Percentiles rank a stretch among this genome's conserved stretches.
These are phyloP conservation scores for Drosophila sordidula DNA, from an alignment of 2,888 invertebrate genomes.

Conservation along the genomic window DNA sequence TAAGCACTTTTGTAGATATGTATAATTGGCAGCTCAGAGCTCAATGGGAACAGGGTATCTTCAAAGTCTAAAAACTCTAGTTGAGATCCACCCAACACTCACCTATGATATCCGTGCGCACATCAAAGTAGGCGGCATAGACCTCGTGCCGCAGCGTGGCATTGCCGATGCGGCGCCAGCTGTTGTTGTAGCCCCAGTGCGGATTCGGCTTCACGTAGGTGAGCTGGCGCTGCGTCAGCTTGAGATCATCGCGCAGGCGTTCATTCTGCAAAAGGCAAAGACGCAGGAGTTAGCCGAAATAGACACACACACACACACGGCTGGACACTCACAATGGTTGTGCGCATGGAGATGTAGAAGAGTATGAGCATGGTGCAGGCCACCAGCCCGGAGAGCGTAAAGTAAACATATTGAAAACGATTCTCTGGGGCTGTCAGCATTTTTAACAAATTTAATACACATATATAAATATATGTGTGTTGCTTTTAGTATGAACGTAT, in stretches of 20 bases:
- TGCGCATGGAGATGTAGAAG: constrained; percentile 80
- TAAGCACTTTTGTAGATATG: too few species aligned
- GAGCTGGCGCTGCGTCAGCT: constrained; percentile 69
- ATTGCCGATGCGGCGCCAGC: constrained; percentile 82
- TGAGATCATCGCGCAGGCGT: constrained; percentile 73
- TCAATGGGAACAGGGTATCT: too few species aligned
- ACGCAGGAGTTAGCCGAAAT: background rate
- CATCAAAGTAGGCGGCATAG: constrained; percentile 85
- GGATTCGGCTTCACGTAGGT: constrained; percentile 74
- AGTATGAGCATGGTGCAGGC: constrained; percentile 80
- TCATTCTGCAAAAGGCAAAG: constrained; percentile 69
- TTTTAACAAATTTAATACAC: constrained; percentile 15
- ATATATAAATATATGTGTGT: constrained; percentile 13
- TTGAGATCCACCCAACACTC: constrained; percentile 16
- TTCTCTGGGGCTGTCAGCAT: constrained; percentile 74
- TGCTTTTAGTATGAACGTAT: constrained; percentile 19
- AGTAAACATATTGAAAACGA: constrained; percentile 82
- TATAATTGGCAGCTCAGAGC: too few species aligned
- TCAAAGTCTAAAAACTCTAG: too few species aligned
- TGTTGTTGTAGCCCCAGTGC: constrained; percentile 81
- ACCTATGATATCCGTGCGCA: constrained; percentile 80
- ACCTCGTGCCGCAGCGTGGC: constrained; percentile 77
- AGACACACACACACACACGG: constrained; percentile 7
- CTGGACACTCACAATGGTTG: constrained; percentile 77
- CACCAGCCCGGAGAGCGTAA: constrained; percentile 81